Percentiles rank a stretch among this genome's conserved stretches.
Conservation (phyloP, 2,888 invertebrate genomes). For the Eucriotettix oculatus region DNA sequence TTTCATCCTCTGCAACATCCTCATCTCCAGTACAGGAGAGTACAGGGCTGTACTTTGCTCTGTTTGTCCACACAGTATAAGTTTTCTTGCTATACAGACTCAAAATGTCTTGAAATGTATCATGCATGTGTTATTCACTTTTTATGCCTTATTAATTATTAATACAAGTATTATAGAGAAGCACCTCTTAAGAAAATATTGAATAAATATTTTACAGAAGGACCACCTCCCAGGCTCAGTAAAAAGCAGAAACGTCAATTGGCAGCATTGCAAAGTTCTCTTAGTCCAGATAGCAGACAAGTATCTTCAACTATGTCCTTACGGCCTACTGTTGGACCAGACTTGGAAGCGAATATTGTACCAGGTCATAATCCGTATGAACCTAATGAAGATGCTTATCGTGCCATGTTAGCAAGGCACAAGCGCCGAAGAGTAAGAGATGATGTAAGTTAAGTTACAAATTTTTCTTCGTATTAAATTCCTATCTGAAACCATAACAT, state of each 20-base stretch:
- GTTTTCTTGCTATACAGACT: too few species aligned
- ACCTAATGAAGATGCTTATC: slow-evolving; percentile 45
- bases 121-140: too few species aligned
- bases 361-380: slow-evolving; percentile 24
- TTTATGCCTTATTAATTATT: too few species aligned
- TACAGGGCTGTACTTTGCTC: too few species aligned
- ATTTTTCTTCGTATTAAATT: background rate
- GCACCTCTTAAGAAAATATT: too few species aligned
- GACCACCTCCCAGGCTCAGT: slow-evolving; percentile 38
- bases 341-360: slow-evolving; percentile 23
- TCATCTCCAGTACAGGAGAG: too few species aligned
- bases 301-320: slow-evolving; percentile 28
- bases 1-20: too few species aligned
- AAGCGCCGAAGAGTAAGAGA: slow-evolving; percentile 51
- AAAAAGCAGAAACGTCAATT: slow-evolving; percentile 39
- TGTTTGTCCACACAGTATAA: too few species aligned
- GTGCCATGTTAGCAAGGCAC: slow-evolving; percentile 51
- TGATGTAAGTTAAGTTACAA: slow-evolving; percentile 33
- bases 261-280: slow-evolving; percentile 16
- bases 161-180: too few species aligned
- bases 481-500: background rate
- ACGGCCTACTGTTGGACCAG: slow-evolving; percentile 22
- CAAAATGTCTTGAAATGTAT: too few species aligned
- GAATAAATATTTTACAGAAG: slow-evolving; percentile 30
- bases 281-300: slow-evolving; percentile 19